A percentile compares a stretch with the other conserved stretches of the same genome.
These are phyloP conservation scores for Cyclopterus lumpus DNA, from an alignment of 2,797 vertebrate genomes.

Conservation along the genomic window DNA sequence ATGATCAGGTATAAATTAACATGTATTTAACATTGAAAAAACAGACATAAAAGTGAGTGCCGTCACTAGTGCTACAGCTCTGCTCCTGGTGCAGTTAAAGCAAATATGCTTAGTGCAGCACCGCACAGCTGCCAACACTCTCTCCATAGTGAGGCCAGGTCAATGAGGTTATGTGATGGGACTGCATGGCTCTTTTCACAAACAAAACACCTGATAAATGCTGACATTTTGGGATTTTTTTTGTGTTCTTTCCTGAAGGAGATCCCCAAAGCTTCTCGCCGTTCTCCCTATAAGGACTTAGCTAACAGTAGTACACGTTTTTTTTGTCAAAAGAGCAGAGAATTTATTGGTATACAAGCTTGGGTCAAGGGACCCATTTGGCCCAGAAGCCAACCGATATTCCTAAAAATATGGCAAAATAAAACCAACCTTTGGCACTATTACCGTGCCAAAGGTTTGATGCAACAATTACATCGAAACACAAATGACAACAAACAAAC, in stretches of 20 bases:
- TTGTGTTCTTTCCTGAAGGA: neutral
- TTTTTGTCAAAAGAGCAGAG: neutral
- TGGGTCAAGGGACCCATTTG: neutral
- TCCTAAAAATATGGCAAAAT: neutral
- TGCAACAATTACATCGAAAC: neutral
- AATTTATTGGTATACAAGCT: neutral
- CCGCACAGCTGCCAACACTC: slow-evolving; percentile 13
- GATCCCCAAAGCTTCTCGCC: neutral
- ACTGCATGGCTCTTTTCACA: slow-evolving; percentile 9
- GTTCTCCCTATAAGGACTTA: neutral
- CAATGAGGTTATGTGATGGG: slow-evolving; percentile 10
- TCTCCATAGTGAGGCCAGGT: slow-evolving; percentile 25
- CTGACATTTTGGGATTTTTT: neutral
- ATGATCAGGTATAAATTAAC: neutral
- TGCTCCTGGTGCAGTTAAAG: slow-evolving; percentile 11
- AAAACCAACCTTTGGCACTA: too few species aligned
- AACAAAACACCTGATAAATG: slow-evolving; percentile 18
- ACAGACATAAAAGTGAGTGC: neutral
- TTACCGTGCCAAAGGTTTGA: neutral
- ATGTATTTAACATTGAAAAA: neutral
- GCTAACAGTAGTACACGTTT: neutral
- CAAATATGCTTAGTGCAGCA: slow-evolving; percentile 29
- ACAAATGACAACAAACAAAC: neutral
- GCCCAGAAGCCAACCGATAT: neutral
- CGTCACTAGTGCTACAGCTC: neutral